These are phyloP conservation scores for Branchipolynoe longqiensis DNA, from an alignment of 2,888 invertebrate species.

Conservation along the genomic window DNA sequence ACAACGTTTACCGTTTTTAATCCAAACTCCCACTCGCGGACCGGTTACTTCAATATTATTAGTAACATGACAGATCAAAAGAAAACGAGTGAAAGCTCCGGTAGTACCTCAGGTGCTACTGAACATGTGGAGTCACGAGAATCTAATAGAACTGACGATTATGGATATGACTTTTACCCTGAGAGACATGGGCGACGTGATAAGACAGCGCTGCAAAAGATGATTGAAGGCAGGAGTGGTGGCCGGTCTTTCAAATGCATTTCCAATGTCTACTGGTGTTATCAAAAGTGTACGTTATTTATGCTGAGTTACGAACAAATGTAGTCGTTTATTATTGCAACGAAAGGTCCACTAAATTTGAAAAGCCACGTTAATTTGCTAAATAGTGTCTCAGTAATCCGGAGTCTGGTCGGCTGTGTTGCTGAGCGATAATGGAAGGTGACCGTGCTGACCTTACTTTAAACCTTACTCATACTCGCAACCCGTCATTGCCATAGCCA, in stretches of 20 bases:
- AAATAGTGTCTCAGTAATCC: too few species aligned
- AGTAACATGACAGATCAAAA: slow-evolving; percentile 53
- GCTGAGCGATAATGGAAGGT: slow-evolving; percentile 36
- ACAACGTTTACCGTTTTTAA: slow-evolving; percentile 1
- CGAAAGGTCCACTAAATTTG: too few species aligned
- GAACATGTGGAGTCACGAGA: background rate
- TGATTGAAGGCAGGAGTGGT: slow-evolving; percentile 64
- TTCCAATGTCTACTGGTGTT: slow-evolving; percentile 88
- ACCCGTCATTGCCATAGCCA: too few species aligned
- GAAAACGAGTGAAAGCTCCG: slow-evolving; percentile 19
- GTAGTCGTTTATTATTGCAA: background rate
- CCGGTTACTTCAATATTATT: background rate
- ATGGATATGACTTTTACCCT: slow-evolving; percentile 58
- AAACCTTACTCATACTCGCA: background rate
- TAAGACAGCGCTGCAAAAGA: slow-evolving; percentile 57
- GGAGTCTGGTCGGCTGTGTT: too few species aligned
- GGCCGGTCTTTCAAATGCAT: slow-evolving; percentile 86
- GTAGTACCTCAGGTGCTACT: background rate
- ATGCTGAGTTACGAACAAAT: background rate
- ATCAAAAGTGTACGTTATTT: slow-evolving; percentile 86
- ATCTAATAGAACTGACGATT: slow-evolving; percentile 15
- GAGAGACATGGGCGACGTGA: slow-evolving; percentile 58
- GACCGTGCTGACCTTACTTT: slow-evolving; percentile 34
- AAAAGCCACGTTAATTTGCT: too few species aligned
- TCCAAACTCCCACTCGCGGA: background rate